Evolutionary conservation across 2,888 invertebrate genomes (phyloP), one percentile per base, ranked within the genome.

Genomic region (Melanargia galathea): DNA sequence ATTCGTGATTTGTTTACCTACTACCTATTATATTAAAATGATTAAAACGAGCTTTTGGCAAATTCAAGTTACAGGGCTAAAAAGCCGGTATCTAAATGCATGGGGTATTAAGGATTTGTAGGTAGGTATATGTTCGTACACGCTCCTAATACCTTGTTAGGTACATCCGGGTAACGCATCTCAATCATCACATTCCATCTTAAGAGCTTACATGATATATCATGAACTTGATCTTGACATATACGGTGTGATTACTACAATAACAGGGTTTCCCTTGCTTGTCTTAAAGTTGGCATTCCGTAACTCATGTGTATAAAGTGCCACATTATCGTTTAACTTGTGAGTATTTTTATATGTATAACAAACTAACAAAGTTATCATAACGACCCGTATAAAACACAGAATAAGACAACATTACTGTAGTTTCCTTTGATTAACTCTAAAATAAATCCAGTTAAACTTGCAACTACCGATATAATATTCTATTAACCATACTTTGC

Each of bases 81-180:
- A 38, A 18, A 8, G 35, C 35, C 10, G 13, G 35, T 38, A 38
- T 38, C 10, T n/a, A 38, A 38, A 38, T 10, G 6, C 10, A 4
- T 3, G 11, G 11, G 22, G 22, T 11, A 1, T 20, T 10, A 10
- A 45, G 11, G 24, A n/a, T 6, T 30, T 30, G 0, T 24, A 64
- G 64, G 62, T 65, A 67, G 20, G 60, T 16, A 56, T 62, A 60
- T 38, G 20, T 56, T 20, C 1, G 18, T 30, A 43, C 40, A 30
- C n/a, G 46, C 63, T 64, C 64, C 67, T 70, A 60, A 61, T 65
- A 68, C 67, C 65, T 65, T 74, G 71, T 43, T 61, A 66, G 64
- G 64, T 64, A 75, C 72, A 80, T 81, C 78, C 83, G 84, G 80
- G 80, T 81, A 75, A 75, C 72, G 72, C 70, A 72, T 69, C 71